These are phyloP conservation scores for Hoplodrina blanda DNA, from an alignment of 2,888 invertebrate genomes.

Conservation along the genomic window DNA sequence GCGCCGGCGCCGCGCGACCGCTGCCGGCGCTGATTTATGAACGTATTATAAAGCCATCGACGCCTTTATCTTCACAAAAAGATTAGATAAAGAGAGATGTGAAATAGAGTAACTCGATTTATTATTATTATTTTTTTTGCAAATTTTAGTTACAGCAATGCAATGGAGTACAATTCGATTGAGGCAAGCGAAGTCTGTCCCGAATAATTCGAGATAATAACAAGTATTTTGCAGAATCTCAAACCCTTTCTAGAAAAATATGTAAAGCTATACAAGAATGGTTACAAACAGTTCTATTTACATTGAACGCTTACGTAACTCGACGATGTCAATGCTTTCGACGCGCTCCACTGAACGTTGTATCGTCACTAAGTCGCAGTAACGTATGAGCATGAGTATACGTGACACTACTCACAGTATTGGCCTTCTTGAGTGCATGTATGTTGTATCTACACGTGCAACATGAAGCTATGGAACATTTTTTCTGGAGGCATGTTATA, in stretches of 20 bases:
- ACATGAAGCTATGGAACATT: neutral
- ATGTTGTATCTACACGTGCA: neutral
- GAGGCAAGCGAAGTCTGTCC: too few species aligned
- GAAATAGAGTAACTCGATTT: too few species aligned
- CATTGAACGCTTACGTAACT: slow-evolving; percentile 21
- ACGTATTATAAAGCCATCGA: slow-evolving; percentile 31
- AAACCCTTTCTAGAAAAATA: neutral
- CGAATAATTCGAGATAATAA: too few species aligned
- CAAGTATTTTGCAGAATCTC: neutral
- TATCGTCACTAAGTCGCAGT: slow-evolving; percentile 12
- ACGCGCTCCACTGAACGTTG: slow-evolving; percentile 8
- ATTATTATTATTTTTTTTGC: too few species aligned
- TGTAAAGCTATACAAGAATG: neutral
- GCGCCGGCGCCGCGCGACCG: neutral
- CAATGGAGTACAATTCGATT: too few species aligned
- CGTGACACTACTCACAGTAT: slow-evolving; percentile 5
- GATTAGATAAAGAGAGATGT: too few species aligned
- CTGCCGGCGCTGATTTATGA: slow-evolving; percentile 15
- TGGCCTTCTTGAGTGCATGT: slow-evolving; percentile 16
- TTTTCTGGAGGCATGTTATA: too few species aligned
- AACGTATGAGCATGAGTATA: neutral
- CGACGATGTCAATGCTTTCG: slow-evolving; percentile 14
- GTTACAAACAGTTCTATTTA: slow-evolving; percentile 9
- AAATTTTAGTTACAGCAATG: too few species aligned
- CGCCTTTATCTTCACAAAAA: neutral